phyloP scores from a whole-genome alignment of 2,113 vertebrate genomes.

The Ailurus styani region DNA sequence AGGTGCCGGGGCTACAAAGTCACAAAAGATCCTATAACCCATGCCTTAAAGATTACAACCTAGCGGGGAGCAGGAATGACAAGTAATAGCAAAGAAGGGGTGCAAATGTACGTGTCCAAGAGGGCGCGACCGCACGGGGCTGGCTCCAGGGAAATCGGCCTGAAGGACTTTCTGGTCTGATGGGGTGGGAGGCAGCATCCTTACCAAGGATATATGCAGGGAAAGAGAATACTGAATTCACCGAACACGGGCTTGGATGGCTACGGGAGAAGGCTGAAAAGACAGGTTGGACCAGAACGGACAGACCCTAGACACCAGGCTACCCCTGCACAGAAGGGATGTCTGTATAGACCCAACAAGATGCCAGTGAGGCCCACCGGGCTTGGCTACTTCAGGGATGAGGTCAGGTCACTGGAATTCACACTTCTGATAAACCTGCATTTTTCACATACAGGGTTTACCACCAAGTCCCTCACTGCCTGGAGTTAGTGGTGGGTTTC shows the following conservation, averaged over 20 bases:
- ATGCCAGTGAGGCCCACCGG: not conserved
- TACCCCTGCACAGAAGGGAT: not conserved
- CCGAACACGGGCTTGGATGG: too few species aligned
- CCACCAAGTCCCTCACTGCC: not conserved
- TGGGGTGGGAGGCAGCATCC: not conserved
- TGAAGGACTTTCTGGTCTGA: not conserved
- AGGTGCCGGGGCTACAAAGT: not conserved
- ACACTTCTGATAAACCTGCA: not conserved
- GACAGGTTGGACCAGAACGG: fast-evolving
- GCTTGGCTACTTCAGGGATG: not conserved
- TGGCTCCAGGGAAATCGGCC: not conserved
- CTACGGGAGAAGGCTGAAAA: not conserved
- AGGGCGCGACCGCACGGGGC: not conserved
- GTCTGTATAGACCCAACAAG: not conserved
- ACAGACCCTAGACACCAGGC: not conserved
- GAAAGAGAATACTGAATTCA: not conserved
- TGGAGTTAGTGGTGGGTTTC: not conserved
- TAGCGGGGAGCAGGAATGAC: not conserved
- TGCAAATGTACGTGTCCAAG: fast-evolving
- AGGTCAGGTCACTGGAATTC: not conserved
- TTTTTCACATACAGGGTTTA: not conserved
- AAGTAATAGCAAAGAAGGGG: not conserved
- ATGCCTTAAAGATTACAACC: not conserved
- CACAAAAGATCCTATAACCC: not conserved
- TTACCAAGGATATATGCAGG: not conserved